Evolutionary conservation across 2,113 vertebrate species (phyloP), one percentile per base, ranked within the genome.

Genomic region (Gopherus flavomarginatus): DNA sequence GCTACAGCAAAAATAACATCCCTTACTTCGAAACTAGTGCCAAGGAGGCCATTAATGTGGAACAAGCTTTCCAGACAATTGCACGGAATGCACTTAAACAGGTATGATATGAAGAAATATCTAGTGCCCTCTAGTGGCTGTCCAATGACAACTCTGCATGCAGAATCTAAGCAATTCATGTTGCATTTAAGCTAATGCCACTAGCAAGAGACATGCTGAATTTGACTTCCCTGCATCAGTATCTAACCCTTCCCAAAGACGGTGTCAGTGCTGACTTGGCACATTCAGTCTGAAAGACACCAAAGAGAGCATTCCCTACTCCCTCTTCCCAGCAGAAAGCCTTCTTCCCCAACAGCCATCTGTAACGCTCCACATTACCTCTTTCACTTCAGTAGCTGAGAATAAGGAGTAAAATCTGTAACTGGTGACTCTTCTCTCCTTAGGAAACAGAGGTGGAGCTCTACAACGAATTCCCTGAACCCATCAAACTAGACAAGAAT

Each of bases 1-100:
- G 99, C 98, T 99, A 99, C 98, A 99, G 99, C 98, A 99, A 99
- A 99, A 99, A 99, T 98, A 99, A 99, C 98, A 99, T 99, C 98
- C 99, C 99, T 3, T 99, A 99, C 98, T 99, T 99, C 92, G 99
- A 99, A 98, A 99, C 99, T 98, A 99, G 99, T 92, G 99, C 99
- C 97, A 99, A 99, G 98, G 99, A 99, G 98, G 99, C 99, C 95
- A 99, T 99, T 94, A 99, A 99, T 2, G 99, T 99, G 98, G 99
- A 99, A 98, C 99, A 99, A 97, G 99, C 99, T 95, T 99, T 99
- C 98, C 99, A 99, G 98, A 99, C 99, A 19, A 99, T 99, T 91
- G 99, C 99, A 97, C 99, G 99, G 94, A 99, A 99, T 84, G 99
- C 99, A 97, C 99, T 99, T 95, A 99, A 99, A 98, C 99, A 99